These are phyloP conservation scores for Crenuchus spilurus DNA, from an alignment of 2,797 vertebrate genomes.

Conservation along the genomic window DNA sequence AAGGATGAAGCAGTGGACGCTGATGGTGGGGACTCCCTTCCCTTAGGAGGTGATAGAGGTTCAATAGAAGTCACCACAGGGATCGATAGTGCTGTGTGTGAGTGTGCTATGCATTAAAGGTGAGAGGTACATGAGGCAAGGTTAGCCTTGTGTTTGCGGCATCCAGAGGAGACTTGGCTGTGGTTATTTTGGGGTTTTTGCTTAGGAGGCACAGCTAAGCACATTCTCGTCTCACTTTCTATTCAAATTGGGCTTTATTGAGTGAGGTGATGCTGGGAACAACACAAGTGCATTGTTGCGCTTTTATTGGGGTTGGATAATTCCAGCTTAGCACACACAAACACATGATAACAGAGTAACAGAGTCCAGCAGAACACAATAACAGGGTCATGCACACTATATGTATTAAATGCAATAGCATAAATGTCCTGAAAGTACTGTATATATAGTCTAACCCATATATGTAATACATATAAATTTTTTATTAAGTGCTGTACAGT, in stretches of 20 bases:
- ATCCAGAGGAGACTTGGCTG: conserved; percentile 57
- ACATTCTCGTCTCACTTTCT: conserved; percentile 44
- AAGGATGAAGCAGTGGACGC: conserved; percentile 60
- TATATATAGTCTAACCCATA: no score
- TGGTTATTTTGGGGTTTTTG: conserved; percentile 72
- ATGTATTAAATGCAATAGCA: no score
- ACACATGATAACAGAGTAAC: no score
- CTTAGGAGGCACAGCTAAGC: conserved; percentile 80
- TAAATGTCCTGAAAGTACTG: no score
- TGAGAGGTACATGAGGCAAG: conserved; percentile 55
- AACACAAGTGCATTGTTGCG: neutral
- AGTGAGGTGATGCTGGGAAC: neutral
- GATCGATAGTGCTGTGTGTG: conserved; percentile 45
- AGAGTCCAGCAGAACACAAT: no score
- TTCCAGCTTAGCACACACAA: neutral
- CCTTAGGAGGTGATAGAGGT: conserved; percentile 41
- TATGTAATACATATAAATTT: no score
- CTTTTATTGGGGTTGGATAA: neutral
- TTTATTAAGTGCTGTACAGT: no score
- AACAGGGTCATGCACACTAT: no score
- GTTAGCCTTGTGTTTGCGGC: conserved; percentile 53
- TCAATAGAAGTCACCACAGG: conserved; percentile 22
- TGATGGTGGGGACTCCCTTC: conserved; percentile 22
- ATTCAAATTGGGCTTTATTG: neutral
- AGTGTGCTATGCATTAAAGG: conserved; percentile 30